These are phyloP conservation scores for Triplophysa siluroides DNA, from an alignment of 2,113 vertebrate genomes.

Conservation along the genomic window DNA sequence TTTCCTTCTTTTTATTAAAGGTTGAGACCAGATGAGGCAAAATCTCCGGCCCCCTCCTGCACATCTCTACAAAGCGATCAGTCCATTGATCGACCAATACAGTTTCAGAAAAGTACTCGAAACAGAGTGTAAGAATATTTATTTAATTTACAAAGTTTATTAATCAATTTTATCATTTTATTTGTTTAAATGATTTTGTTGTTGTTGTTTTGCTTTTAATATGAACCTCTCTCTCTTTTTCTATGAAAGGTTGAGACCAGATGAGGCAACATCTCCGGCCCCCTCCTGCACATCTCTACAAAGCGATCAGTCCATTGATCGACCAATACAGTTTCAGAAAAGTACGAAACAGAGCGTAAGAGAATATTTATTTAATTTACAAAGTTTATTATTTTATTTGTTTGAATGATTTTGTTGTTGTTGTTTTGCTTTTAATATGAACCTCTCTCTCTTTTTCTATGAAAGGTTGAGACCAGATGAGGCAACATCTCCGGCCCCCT, in stretches of 20 bases:
- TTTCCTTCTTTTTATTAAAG: background rate
- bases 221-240: no score
- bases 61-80: conserved; percentile 1
- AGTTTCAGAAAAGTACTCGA: background rate
- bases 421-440: background rate
- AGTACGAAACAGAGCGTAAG: background rate
- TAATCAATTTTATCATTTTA: no score
- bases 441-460: no score
- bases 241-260: background rate
- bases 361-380: no score
- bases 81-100: conserved; percentile 6
- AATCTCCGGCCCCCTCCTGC: conserved; percentile 8
- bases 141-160: no score
- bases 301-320: background rate
- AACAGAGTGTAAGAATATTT: no score
- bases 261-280: background rate
- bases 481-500: background rate
- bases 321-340: background rate
- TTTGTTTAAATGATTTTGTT: no score
- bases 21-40: background rate
- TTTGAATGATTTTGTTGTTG: no score
- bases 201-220: no score
- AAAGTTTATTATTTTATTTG: no score
- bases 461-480: background rate
- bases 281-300: background rate